Evolutionary conservation across 2,797 vertebrate species (phyloP).

Genomic region (Balearica regulorum): DNA sequence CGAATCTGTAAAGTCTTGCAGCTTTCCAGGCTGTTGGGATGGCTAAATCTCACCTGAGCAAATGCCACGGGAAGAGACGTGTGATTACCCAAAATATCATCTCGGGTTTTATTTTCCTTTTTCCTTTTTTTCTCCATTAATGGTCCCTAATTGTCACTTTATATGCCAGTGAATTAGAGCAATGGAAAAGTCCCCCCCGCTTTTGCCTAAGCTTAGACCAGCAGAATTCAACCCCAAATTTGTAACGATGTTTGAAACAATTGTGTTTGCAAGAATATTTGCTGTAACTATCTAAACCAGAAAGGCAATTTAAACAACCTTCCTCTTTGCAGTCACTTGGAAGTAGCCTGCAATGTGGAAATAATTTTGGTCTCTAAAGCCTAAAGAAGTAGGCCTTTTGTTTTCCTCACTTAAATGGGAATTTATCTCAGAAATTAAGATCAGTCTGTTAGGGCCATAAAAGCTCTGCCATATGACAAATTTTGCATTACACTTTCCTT

Average conservation of each 20-base stretch:
- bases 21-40: background rate
- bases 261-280: conserved; percentile 5
- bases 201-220: background rate
- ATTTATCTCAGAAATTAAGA: conserved; percentile 61
- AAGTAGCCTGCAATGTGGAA: conserved; percentile 52
- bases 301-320: conserved; percentile 20
- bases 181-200: background rate
- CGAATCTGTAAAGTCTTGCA: background rate
- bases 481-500: conserved; percentile 38
- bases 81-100: background rate
- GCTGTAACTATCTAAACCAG: conserved; percentile 8
- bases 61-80: fast-evolving
- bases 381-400: conserved; percentile 47
- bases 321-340: background rate
- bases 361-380: conserved; percentile 40
- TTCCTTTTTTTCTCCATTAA: background rate
- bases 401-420: conserved; percentile 39
- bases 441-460: conserved; percentile 39
- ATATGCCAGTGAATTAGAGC: background rate
- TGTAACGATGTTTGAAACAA: background rate
- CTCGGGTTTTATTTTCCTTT: background rate
- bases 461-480: conserved; percentile 43
- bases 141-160: background rate
- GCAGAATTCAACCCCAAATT: background rate
- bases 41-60: background rate